Conservation (phyloP, 2,888 invertebrate genomes). For the Timandra comae region DNA sequence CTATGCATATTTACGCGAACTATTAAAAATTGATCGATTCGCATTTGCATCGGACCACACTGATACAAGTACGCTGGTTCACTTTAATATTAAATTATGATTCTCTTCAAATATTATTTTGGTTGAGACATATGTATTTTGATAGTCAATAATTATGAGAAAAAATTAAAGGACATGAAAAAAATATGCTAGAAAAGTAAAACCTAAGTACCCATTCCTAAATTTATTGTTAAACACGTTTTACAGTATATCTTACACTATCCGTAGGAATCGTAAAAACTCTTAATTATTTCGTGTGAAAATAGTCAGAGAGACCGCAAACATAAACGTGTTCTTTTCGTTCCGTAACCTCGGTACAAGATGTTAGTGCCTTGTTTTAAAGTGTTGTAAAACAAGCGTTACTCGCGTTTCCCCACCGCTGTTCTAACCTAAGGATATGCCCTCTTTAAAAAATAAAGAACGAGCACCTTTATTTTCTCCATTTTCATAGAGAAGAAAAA, state of each 20-base stretch:
- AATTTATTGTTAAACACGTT: slow-evolving; percentile 38
- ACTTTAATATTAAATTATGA: not conserved
- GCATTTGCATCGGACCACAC: slow-evolving; percentile 41
- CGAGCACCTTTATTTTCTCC: slow-evolving; percentile 28
- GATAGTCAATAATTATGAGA: not conserved
- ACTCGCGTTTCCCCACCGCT: slow-evolving; percentile 35
- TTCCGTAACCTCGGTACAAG: slow-evolving; percentile 46
- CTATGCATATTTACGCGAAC: slow-evolving; percentile 48
- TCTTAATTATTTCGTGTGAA: slow-evolving; percentile 68
- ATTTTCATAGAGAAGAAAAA: slow-evolving; percentile 25
- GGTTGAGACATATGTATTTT: not conserved
- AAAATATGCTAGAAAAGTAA: too few species aligned
- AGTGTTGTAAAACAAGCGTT: slow-evolving; percentile 72
- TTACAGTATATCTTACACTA: slow-evolving; percentile 50
- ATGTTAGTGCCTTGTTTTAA: slow-evolving; percentile 68
- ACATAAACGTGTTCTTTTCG: slow-evolving; percentile 67
- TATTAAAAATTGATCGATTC: slow-evolving; percentile 47
- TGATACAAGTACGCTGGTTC: not conserved
- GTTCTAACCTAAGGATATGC: slow-evolving; percentile 33
- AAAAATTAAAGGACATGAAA: too few species aligned
- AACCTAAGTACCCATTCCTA: too few species aligned
- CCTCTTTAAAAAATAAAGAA: slow-evolving; percentile 49
- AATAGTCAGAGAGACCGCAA: slow-evolving; percentile 55
- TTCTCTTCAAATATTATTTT: not conserved
- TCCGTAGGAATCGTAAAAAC: slow-evolving; percentile 62